These are phyloP conservation scores for Uloborus plumipes DNA, from an alignment of 2,888 invertebrate species.

Conservation along the genomic window DNA sequence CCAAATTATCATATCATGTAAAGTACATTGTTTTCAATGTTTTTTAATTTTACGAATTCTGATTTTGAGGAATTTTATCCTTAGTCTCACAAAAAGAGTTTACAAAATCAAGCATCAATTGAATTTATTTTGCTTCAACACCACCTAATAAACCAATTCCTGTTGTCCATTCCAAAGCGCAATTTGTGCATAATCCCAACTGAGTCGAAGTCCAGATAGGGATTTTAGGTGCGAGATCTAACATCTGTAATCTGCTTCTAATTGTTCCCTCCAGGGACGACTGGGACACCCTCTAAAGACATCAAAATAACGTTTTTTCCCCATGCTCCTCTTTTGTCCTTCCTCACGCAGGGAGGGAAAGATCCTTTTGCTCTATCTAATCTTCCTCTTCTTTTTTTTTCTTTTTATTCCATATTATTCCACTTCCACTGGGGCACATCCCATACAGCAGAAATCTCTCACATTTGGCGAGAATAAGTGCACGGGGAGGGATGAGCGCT, in stretches of 20 bases:
- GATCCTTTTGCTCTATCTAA: not conserved
- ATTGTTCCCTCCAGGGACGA: slow-evolving; percentile 57
- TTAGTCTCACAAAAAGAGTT: too few species aligned
- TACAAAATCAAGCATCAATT: too few species aligned
- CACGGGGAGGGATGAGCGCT: slow-evolving; percentile 20
- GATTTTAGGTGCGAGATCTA: slow-evolving; percentile 58
- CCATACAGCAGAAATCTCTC: too few species aligned
- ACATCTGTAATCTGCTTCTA: slow-evolving; percentile 63
- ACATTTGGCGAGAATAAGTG: slow-evolving; percentile 2
- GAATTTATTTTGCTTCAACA: too few species aligned
- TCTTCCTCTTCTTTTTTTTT: not conserved
- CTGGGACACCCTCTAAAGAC: slow-evolving; percentile 42
- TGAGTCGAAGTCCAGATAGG: slow-evolving; percentile 13
- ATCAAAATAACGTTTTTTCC: slow-evolving; percentile 26
- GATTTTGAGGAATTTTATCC: too few species aligned
- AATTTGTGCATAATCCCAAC: slow-evolving; percentile 18
- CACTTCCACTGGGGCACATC: not conserved
- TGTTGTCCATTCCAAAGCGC: not conserved
- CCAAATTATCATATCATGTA: too few species aligned
- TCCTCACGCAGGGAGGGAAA: not conserved
- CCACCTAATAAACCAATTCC: too few species aligned
- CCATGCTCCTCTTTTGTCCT: slow-evolving; percentile 6
- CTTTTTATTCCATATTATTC: not conserved
- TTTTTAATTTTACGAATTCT: too few species aligned
- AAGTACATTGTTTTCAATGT: too few species aligned